Percentiles rank a stretch among this genome's conserved stretches.
These are phyloP conservation scores for Arrhamphus sclerolepis DNA, from an alignment of 2,797 vertebrate genomes.

Conservation along the genomic window DNA sequence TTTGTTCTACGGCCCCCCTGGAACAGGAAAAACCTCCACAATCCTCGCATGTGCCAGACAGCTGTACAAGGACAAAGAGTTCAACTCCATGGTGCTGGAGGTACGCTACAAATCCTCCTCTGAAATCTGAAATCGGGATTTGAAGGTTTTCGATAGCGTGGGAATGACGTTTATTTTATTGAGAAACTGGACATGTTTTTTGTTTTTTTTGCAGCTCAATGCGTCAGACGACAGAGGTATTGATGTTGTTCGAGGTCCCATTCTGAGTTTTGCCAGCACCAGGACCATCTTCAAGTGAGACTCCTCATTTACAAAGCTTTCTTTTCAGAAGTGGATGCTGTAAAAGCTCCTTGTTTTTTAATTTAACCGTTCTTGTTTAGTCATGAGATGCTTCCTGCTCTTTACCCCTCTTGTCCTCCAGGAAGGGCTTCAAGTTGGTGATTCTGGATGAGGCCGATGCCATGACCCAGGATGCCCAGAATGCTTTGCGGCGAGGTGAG, in stretches of 20 bases:
- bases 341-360: background rate
- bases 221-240: constrained; percentile 97
- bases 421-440: constrained; percentile 97
- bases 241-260: constrained; percentile 91
- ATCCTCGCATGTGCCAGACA: constrained; percentile 93
- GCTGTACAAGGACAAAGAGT: constrained; percentile 92
- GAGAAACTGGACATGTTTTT: background rate
- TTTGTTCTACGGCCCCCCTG: constrained; percentile 95
- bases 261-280: constrained; percentile 96
- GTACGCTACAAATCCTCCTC: constrained; percentile 58
- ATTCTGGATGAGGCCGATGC: constrained; percentile 98
- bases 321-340: too few relatives aligned
- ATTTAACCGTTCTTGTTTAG: too few relatives aligned
- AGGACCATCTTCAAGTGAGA: constrained; percentile 97
- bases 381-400: constrained; percentile 4
- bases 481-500: constrained; percentile 94
- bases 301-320: too few relatives aligned
- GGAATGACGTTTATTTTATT: background rate
- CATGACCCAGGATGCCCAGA: constrained; percentile 99
- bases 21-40: constrained; percentile 96
- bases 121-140: background rate
- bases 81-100: constrained; percentile 96
- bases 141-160: background rate
- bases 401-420: constrained; percentile 58
- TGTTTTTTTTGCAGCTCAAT: constrained; percentile 84